Conservation (phyloP, 2,797 vertebrate species). For the Lycodopsis pacificus region DNA sequence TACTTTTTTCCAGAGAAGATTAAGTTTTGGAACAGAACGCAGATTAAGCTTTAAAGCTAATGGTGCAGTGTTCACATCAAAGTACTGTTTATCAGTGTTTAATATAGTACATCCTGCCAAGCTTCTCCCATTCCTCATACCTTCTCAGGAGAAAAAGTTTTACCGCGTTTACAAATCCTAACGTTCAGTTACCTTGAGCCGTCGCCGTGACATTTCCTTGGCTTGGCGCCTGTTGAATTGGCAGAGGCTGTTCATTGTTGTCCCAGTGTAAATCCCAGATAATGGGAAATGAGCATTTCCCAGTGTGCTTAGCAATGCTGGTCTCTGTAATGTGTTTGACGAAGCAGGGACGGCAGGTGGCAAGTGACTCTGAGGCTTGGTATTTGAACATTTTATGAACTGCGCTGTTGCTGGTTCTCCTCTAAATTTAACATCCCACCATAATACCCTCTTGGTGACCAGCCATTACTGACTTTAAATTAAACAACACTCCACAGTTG, state of each 20-base stretch:
- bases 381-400: constrained; percentile 44
- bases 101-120: neutral
- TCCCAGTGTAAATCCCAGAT: constrained; percentile 50
- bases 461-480: constrained; percentile 43
- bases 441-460: constrained; percentile 45
- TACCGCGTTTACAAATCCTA: constrained; percentile 12
- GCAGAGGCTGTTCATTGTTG: constrained; percentile 40
- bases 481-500: constrained; percentile 9
- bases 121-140: neutral
- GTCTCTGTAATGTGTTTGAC: constrained; percentile 25
- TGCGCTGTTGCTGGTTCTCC: constrained; percentile 8
- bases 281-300: constrained; percentile 55
- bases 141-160: constrained; percentile 10
- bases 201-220: constrained; percentile 32
- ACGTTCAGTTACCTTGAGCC: constrained; percentile 22
- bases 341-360: constrained; percentile 33
- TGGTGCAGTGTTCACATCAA: neutral
- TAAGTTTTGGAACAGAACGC: neutral
- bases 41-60: neutral
- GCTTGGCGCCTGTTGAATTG: constrained; percentile 35
- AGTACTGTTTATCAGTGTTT: neutral
- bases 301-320: constrained; percentile 29
- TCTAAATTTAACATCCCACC: constrained; percentile 28
- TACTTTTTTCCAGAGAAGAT: neutral
- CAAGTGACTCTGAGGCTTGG: constrained; percentile 23